A percentile compares a stretch with the other conserved stretches of the same genome.
Conservation (phyloP, 2,113 vertebrate species). For the Grammomys dolichurus region DNA sequence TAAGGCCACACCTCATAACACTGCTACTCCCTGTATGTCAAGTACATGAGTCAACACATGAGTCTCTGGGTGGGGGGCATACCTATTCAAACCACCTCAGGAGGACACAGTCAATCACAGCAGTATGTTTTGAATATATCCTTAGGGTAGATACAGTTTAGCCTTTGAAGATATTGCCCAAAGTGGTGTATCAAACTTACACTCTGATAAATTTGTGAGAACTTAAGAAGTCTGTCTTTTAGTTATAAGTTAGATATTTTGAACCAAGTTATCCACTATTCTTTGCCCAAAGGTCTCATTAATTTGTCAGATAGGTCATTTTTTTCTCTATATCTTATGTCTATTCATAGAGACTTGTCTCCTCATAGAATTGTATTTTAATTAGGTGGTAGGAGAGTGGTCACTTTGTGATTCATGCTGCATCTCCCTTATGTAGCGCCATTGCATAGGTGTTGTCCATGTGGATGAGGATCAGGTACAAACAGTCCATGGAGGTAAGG, state of each 20-base stretch:
- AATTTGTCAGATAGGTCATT: background rate
- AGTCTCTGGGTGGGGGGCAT: background rate
- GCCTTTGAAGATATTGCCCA: background rate
- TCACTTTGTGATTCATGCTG: conserved; percentile 8
- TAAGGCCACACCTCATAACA: too few species aligned
- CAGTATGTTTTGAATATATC: background rate
- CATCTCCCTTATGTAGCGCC: background rate
- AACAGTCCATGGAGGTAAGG: background rate
- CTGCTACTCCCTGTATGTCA: too few species aligned
- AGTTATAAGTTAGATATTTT: conserved; percentile 5
- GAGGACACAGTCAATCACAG: background rate
- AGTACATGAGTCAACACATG: too few species aligned
- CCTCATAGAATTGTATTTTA: background rate
- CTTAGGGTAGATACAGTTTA: background rate
- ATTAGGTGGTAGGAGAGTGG: background rate
- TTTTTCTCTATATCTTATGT: background rate
- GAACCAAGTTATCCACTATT: background rate
- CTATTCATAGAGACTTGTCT: background rate
- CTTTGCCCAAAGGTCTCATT: background rate
- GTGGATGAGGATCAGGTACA: background rate
- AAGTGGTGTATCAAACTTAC: background rate
- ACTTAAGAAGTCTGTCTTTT: background rate
- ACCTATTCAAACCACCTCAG: background rate
- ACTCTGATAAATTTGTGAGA: background rate
- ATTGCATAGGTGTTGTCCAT: background rate